These are phyloP conservation scores for Lophura swinhoii DNA, from an alignment of 2,797 vertebrate genomes.

Conservation along the genomic window DNA sequence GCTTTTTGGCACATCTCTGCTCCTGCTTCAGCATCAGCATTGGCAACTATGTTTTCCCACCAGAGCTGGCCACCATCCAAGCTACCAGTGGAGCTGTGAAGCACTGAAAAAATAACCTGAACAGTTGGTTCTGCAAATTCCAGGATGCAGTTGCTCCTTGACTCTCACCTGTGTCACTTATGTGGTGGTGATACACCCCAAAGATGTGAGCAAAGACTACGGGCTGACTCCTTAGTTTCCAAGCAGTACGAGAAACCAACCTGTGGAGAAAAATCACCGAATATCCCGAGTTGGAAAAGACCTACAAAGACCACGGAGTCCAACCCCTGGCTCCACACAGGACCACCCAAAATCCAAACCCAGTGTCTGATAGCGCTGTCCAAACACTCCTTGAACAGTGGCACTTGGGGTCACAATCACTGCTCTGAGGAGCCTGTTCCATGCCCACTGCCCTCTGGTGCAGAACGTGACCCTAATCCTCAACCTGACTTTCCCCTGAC, in stretches of 20 bases:
- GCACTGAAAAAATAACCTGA: neutral
- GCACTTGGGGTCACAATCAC: neutral
- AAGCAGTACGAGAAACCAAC: neutral
- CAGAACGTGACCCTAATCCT: neutral
- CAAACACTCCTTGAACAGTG: neutral
- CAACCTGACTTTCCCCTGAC: neutral
- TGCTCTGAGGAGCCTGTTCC: neutral
- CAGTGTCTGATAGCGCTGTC: neutral
- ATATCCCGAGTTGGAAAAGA: neutral
- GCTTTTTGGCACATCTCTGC: neutral
- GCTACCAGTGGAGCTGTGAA: neutral
- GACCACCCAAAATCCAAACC: neutral
- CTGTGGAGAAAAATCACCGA: neutral
- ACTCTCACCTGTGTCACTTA: neutral
- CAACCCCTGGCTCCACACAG: neutral
- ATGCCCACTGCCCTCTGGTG: neutral
- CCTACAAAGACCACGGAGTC: neutral
- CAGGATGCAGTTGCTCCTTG: neutral
- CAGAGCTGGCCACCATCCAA: neutral
- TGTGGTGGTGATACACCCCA: rapidly evolving
- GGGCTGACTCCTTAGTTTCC: neutral
- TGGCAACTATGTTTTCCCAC: neutral
- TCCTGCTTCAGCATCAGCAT: neutral
- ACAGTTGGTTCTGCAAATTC: neutral
- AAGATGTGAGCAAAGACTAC: neutral